These are phyloP conservation scores for Heteromormyrus szaboi DNA, from an alignment of 2,797 vertebrate genomes.

Conservation along the genomic window DNA sequence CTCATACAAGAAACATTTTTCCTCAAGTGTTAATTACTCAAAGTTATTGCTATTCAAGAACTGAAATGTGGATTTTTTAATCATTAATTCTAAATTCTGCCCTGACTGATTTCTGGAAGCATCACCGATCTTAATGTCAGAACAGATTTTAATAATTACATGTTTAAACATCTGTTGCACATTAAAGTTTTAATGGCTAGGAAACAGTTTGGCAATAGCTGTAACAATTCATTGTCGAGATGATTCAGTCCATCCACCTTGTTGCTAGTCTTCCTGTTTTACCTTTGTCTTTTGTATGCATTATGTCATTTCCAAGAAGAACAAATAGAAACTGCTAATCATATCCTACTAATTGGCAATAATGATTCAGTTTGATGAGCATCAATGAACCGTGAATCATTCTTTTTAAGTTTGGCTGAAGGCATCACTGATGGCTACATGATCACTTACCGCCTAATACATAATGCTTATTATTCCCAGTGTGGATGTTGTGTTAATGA, in stretches of 20 bases:
- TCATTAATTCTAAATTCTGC: not conserved
- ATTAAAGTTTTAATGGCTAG: not conserved
- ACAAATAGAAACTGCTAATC: not conserved
- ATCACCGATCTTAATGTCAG: not conserved
- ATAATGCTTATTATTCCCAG: not conserved
- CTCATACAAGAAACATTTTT: not conserved
- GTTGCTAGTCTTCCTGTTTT: not conserved
- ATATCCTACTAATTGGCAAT: not conserved
- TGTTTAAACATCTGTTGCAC: not conserved
- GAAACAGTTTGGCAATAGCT: not conserved
- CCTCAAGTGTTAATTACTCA: not conserved
- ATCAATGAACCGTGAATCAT: constrained; percentile 6
- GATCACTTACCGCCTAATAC: not conserved
- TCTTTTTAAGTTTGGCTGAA: not conserved
- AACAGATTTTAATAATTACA: not conserved
- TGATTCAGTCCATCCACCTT: not conserved
- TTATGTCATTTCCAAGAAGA: not conserved
- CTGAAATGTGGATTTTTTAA: not conserved
- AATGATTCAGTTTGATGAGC: not conserved
- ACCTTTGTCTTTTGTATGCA: not conserved
- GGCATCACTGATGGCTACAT: not conserved
- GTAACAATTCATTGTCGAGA: not conserved
- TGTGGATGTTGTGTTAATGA: not conserved
- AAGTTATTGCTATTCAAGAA: not conserved
- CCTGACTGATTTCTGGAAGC: not conserved